Percentiles rank a stretch among this genome's conserved stretches.
These are phyloP conservation scores for Balanococcus diminutus DNA, from an alignment of 2,888 invertebrate species.

Conservation along the genomic window DNA sequence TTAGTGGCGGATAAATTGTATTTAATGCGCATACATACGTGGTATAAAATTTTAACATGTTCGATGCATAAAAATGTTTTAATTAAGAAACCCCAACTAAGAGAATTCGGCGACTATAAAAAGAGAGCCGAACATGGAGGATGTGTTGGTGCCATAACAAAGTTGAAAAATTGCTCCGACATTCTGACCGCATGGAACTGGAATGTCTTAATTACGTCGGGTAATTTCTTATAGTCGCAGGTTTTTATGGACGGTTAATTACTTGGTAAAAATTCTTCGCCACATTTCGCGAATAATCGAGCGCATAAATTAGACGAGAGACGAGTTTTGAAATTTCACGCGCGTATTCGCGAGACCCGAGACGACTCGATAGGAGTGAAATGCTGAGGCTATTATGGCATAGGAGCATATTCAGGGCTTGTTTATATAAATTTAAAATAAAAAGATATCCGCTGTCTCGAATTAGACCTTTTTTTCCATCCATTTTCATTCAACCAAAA, in stretches of 20 bases:
- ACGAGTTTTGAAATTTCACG: not conserved
- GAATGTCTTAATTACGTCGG: constrained; percentile 12
- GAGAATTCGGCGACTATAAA: not conserved
- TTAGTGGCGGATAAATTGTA: not conserved
- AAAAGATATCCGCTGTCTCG: not conserved
- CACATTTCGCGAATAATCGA: constrained; percentile 19
- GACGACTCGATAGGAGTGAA: not conserved
- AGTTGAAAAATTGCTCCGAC: constrained; percentile 3
- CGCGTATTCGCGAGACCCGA: not conserved
- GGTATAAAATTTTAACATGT: not conserved
- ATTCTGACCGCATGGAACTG: not conserved
- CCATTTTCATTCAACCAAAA: not conserved
- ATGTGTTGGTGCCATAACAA: not conserved
- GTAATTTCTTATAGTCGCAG: constrained; percentile 7
- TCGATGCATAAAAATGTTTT: not conserved
- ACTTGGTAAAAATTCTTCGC: constrained; percentile 1
- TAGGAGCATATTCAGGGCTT: too few relatives aligned
- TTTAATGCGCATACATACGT: not conserved
- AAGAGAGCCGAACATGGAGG: not conserved
- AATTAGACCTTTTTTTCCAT: not conserved
- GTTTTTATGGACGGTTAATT: constrained; percentile 20
- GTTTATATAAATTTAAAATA: not conserved
- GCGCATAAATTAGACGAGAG: not conserved
- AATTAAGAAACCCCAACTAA: not conserved
- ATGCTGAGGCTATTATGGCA: too few relatives aligned